phyloP scores from a whole-genome alignment of 2,797 vertebrate species.

The Melanotaenia maccullochi region DNA sequence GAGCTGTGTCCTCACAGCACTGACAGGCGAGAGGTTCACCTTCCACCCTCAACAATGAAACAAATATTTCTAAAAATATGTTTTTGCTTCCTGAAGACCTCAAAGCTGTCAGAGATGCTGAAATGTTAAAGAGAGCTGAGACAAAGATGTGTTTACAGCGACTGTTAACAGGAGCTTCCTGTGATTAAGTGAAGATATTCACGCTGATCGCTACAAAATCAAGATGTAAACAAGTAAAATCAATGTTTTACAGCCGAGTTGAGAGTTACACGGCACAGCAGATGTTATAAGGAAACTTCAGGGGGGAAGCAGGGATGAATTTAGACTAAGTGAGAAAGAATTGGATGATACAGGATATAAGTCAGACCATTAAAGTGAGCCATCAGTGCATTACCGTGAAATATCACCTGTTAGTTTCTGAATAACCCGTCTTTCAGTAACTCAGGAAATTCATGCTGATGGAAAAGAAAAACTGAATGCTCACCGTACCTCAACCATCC shows the following conservation, averaged over 20 bases:
- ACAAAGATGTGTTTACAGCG: background rate
- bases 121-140: background rate
- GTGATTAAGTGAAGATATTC: background rate
- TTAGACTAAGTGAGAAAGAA: no score
- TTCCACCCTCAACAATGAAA: background rate
- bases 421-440: no score
- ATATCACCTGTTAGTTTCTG: background rate
- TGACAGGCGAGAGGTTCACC: background rate
- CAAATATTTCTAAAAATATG: background rate
- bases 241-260: no score
- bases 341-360: no score
- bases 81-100: background rate
- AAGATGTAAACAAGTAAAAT: no score
- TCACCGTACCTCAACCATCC: background rate
- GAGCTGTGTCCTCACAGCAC: background rate
- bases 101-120: background rate
- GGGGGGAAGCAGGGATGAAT: no score
- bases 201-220: no score
- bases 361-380: no score
- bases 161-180: background rate
- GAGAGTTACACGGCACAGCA: no score
- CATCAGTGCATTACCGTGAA: background rate
- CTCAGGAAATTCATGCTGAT: no score
- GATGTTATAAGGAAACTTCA: no score
- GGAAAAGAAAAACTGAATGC: no score